phyloP scores from a whole-genome alignment of 2,797 vertebrate genomes.

The Poeciliopsis gracilis region DNA sequence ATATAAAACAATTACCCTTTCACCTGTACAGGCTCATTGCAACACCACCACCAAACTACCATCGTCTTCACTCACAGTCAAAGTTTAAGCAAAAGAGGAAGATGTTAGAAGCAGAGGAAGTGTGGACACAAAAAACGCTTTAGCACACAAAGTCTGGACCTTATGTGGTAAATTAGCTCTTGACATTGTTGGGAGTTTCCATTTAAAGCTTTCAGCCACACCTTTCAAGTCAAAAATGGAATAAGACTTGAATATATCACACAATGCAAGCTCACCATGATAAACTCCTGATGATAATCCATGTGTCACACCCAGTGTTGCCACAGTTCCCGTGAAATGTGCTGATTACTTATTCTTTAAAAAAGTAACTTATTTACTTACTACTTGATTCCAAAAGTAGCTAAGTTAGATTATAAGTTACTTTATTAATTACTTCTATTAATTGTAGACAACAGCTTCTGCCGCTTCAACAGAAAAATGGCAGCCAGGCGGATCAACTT shows the following conservation, averaged over 20 bases:
- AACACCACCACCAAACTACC: constrained; percentile 38
- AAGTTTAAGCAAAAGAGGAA: constrained; percentile 37
- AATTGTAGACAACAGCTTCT: no score
- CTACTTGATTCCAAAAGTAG: no score
- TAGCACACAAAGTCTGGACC: neutral
- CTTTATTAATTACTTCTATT: no score
- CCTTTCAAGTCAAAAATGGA: neutral
- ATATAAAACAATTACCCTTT: constrained; percentile 93
- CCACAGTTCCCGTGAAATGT: no score
- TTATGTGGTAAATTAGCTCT: neutral
- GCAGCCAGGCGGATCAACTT: neutral
- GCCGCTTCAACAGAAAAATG: no score
- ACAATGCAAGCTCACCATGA: neutral
- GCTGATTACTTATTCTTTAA: no score
- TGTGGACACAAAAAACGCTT: constrained; percentile 3
- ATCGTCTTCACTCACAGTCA: constrained; percentile 6
- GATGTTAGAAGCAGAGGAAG: constrained; percentile 7
- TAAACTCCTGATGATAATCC: neutral
- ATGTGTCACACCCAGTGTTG: neutral
- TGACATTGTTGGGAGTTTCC: neutral
- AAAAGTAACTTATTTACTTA: no score
- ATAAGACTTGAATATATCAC: neutral
- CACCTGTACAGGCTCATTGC: constrained; percentile 84
- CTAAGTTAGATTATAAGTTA: no score
- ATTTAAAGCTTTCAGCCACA: neutral